Evolutionary conservation across 2,113 vertebrate species (phyloP), one percentile per base, ranked within the genome.

Genomic region (Corvus moneduloides): DNA sequence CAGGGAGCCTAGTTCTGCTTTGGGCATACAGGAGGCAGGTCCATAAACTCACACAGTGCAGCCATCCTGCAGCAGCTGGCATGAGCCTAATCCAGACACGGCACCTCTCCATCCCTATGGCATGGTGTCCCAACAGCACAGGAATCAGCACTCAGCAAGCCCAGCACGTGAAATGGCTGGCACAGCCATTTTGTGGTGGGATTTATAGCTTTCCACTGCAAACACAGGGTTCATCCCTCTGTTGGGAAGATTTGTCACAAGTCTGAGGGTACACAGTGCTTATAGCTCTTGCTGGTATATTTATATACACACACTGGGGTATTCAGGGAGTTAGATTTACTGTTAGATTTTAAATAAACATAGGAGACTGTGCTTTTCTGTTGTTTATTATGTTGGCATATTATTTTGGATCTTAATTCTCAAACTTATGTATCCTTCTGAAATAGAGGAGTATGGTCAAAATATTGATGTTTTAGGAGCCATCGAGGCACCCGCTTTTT

Each of bases 71-170:
- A 56, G 77, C 33, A 69, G 52, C 37, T 10, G 1, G 9, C 2
- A 1, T 3, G 7, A 61, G 58, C 41, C 62, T 68, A 19, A 49
- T 39, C 26, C 3, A 2, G 30, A 9, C 5, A 6, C 7, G 4
- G 43, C 17, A 17, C 19, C 43, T 66, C 10, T 1, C 44, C 14
- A 21, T 51, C 48, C 4, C 1, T 21, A 10, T 0, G 0, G 3
- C 8, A 4, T 4, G 0, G 23, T 2, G 6, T 55, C 52, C 41
- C 21, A 22, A 5, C 0, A 2, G 46, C 7, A 0, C 2, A 0
- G 48, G 17, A 44, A 41, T 46, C 58, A 10, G 30, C 1, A 13
- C 26, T 62, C 68, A 64, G 26, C 8, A 20, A 59, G 44, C 39
- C 19, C 0, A 0, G 46, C 6, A 5, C 2, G 4, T 18, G 62